Percentiles rank a stretch among this genome's conserved stretches.
Conservation (phyloP, 1,140 invertebrate genomes). For the Cheumatopsyche charites region DNA sequence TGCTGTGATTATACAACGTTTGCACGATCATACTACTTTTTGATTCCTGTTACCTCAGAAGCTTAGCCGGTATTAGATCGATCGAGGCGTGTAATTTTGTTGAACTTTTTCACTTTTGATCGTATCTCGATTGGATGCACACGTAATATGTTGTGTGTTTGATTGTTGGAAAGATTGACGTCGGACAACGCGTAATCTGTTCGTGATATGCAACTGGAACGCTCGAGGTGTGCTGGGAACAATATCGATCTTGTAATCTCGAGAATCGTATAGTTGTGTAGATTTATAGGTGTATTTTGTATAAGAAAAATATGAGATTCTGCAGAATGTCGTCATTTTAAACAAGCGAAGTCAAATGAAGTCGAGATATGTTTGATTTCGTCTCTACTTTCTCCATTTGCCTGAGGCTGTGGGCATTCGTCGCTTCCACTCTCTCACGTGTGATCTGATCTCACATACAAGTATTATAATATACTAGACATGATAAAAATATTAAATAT, state of each 20-base stretch:
- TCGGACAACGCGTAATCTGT: too few relatives aligned
- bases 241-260: too few relatives aligned
- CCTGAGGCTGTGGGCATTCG: conserved; percentile 10
- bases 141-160: too few relatives aligned
- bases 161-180: too few relatives aligned
- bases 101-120: too few relatives aligned
- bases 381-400: conserved; percentile 32
- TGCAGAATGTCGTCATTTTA: neutral
- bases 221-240: too few relatives aligned
- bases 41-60: conserved; percentile 20
- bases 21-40: conserved; percentile 11
- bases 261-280: too few relatives aligned
- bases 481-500: neutral
- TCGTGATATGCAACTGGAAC: too few relatives aligned
- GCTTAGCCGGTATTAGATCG: conserved; percentile 3
- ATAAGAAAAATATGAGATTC: too few relatives aligned
- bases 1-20: neutral
- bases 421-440: conserved; percentile 28
- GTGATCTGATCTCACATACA: conserved; percentile 2
- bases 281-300: too few relatives aligned
- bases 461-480: neutral
- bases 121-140: too few relatives aligned
- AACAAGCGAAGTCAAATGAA: conserved; percentile 16
- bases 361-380: conserved; percentile 30
- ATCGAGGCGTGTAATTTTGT: conserved; percentile 16